Percentiles rank a stretch among this genome's conserved stretches.
Conservation (phyloP, 2,888 invertebrate genomes). For the Acanthopleura granulata region DNA sequence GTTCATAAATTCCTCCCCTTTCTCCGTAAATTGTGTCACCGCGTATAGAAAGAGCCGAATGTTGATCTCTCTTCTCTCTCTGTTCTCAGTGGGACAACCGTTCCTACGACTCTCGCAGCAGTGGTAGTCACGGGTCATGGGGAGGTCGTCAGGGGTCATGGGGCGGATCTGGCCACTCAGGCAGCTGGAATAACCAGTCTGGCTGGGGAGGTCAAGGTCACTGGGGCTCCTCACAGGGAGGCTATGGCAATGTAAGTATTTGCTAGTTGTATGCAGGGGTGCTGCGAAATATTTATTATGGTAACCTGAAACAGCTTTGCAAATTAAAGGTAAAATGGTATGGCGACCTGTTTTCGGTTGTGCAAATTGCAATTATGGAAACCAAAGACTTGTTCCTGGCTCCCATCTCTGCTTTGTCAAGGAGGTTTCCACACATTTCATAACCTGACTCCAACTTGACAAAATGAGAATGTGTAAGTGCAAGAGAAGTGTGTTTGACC, state of each 20-base stretch:
- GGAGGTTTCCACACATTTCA: too few relatives aligned
- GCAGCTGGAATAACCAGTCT: slow-evolving; percentile 35
- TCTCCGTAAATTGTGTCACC: too few relatives aligned
- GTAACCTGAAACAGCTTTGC: background rate
- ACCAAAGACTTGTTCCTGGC: too few relatives aligned
- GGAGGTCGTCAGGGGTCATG: slow-evolving; percentile 25
- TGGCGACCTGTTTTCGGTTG: too few relatives aligned
- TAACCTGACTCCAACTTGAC: too few relatives aligned
- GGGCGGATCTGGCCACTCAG: slow-evolving; percentile 16
- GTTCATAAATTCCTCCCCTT: too few relatives aligned
- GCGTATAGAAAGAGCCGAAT: too few relatives aligned
- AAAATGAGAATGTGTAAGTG: too few relatives aligned
- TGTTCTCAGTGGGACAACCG: slow-evolving; percentile 20
- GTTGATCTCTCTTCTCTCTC: background rate
- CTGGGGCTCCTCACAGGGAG: slow-evolving; percentile 41
- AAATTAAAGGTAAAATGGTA: too few relatives aligned
- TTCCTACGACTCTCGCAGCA: slow-evolving; percentile 26
- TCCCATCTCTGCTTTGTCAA: too few relatives aligned
- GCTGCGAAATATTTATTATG: background rate
- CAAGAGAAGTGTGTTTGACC: too few relatives aligned
- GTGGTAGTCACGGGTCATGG: slow-evolving; percentile 25
- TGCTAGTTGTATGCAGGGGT: background rate
- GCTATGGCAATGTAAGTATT: slow-evolving; percentile 26
- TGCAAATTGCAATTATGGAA: too few relatives aligned
- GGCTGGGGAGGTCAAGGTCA: slow-evolving; percentile 46